Percentiles rank a stretch among this genome's conserved stretches.
Evolutionary conservation across 1,140 invertebrate species (phyloP).

Genomic region (Myzus persicae): DNA sequence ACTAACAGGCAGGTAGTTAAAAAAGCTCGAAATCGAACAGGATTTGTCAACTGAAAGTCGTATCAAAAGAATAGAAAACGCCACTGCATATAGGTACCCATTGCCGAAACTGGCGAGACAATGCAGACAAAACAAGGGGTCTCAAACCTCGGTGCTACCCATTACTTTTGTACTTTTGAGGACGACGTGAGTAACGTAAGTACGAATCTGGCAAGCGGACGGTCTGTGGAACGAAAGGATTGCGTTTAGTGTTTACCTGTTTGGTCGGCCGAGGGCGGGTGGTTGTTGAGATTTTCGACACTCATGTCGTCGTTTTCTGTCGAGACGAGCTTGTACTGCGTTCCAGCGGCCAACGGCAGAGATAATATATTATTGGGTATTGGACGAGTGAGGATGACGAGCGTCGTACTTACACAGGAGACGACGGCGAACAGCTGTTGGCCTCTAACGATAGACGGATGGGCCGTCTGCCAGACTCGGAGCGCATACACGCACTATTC

Average conservation of each 20-base stretch:
- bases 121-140: background rate
- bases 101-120: background rate
- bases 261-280: background rate
- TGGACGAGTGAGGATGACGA: background rate
- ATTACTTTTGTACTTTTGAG: background rate
- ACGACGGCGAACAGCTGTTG: conserved; percentile 21
- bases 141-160: too few relatives aligned
- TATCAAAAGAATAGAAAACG: background rate
- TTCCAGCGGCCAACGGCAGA: background rate
- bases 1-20: background rate
- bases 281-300: conserved; percentile 14
- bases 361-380: background rate
- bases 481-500: background rate
- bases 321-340: too few relatives aligned
- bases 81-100: background rate
- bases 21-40: background rate
- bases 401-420: background rate
- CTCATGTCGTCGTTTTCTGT: background rate
- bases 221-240: background rate
- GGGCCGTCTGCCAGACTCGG: background rate
- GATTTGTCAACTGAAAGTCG: background rate
- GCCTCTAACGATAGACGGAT: background rate
- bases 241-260: background rate
- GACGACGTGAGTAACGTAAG: too few relatives aligned
- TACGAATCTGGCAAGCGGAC: background rate